These are phyloP conservation scores for Hippopotamyrus pictus DNA, from an alignment of 2,797 vertebrate genomes.

Conservation along the genomic window DNA sequence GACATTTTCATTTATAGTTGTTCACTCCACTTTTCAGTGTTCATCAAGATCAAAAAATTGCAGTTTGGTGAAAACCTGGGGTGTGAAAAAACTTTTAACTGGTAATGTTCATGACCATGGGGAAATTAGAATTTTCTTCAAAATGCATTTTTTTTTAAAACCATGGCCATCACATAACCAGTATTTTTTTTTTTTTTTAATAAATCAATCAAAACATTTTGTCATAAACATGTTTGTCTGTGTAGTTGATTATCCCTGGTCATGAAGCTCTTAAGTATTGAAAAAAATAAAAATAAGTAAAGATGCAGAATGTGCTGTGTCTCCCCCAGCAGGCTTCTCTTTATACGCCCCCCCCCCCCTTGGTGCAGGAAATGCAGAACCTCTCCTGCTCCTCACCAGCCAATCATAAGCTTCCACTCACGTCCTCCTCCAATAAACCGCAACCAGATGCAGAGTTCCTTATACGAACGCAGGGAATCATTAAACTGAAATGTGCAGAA, in stretches of 20 bases:
- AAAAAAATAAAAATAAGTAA: not conserved
- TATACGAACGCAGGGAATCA: not conserved
- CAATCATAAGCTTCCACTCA: constrained; percentile 7
- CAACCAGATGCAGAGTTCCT: constrained; percentile 16
- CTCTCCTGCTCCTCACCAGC: constrained; percentile 3
- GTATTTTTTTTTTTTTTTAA: not conserved
- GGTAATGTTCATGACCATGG: not conserved
- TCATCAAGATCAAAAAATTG: no score
- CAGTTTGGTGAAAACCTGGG: not conserved
- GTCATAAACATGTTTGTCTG: not conserved
- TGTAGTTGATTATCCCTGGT: not conserved
- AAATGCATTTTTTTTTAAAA: not conserved
- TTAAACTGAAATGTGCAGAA: constrained; percentile 9
- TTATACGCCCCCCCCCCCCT: not conserved
- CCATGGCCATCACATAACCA: not conserved
- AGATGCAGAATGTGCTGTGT: not conserved
- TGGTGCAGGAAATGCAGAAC: not conserved
- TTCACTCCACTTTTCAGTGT: no score
- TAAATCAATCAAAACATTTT: not conserved
- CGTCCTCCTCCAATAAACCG: constrained; percentile 15
- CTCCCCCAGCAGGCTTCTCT: not conserved
- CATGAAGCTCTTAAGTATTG: not conserved
- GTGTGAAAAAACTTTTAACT: not conserved
- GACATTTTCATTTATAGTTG: not conserved
- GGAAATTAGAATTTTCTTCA: not conserved